These are phyloP conservation scores for Plectropomus leopardus DNA, from an alignment of 2,113 vertebrate species.

Conservation along the genomic window DNA sequence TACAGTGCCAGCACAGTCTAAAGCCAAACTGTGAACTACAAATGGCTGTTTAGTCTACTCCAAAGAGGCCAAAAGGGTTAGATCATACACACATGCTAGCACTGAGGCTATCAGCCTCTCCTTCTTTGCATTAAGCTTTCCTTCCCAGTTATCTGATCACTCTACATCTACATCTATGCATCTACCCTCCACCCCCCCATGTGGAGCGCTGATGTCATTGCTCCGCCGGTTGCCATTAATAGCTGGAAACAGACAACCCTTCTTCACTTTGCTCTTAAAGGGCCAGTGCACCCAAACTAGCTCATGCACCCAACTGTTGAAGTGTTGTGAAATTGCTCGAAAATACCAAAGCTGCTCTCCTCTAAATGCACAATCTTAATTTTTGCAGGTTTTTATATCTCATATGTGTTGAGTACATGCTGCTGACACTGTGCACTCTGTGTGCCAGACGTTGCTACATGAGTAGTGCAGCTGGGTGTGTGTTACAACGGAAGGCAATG, in stretches of 20 bases:
- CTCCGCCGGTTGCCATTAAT: slow-evolving; percentile 84
- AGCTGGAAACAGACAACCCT: slow-evolving; percentile 82
- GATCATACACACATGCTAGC: not conserved
- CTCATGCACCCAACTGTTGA: slow-evolving; percentile 25
- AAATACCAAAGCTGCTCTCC: not conserved
- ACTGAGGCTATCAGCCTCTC: not conserved
- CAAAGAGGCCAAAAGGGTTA: slow-evolving; percentile 28
- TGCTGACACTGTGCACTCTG: slow-evolving; percentile 24
- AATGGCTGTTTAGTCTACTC: slow-evolving; percentile 42
- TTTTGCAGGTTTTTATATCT: slow-evolving; percentile 15
- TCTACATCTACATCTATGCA: slow-evolving; percentile 28
- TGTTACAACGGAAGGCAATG: slow-evolving; percentile 62
- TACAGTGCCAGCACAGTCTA: not conserved
- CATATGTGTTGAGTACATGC: slow-evolving; percentile 3
- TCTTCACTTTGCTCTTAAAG: slow-evolving; percentile 82
- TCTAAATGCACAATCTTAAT: not conserved
- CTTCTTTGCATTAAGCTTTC: slow-evolving; percentile 15
- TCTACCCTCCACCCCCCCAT: slow-evolving; percentile 54
- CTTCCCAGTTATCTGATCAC: slow-evolving; percentile 52
- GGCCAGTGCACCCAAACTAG: slow-evolving; percentile 65
- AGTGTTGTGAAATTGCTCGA: slow-evolving; percentile 9
- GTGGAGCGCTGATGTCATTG: slow-evolving; percentile 85
- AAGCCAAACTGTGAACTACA: slow-evolving; percentile 45
- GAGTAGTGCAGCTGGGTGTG: slow-evolving; percentile 63
- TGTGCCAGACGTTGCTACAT: slow-evolving; percentile 47